Base-by-base conservation (phyloP, 2,888 invertebrate species). In the Ornithoptera priamus region DNA sequence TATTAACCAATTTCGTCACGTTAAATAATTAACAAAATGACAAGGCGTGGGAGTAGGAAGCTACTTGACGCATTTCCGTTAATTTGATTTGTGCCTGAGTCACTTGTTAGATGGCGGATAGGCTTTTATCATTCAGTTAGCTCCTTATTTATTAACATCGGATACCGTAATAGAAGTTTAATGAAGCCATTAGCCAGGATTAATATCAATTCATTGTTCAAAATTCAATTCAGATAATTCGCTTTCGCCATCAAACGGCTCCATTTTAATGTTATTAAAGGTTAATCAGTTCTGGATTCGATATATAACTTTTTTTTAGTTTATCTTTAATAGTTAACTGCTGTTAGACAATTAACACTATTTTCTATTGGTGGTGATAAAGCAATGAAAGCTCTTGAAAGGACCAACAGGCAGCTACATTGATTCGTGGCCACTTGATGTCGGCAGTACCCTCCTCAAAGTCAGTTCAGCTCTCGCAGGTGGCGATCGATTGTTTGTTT, bases 361-460 rank as follows among this genome's bases (percentile, higher is more conserved):
- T 24, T 58, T 24, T 24, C 24, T 22, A 22, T 24, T 24, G 7
- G 22, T 3, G 5, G 59, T 59, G 60, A 18, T 36, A 36, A 60
- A 60, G 60, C 18, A 60, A 36, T 58, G 57, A 58, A 58, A 39
- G 18, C 61, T 39, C n/a, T 61, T 39, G 61, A 39, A 61, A 20
- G 62, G 60, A 22, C 24, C 17, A 58, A 58, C 4, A 46, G 60
- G 36, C 42, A 22, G 64, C 20, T 42, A 53, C 59, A 57, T 63
- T 67, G 67, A 67, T 72, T 63, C 56, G 50, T 66, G 69, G 59
- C 56, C 70, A 59, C 66, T 70, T 39, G 24, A 68, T 62, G 71
- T 73, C 72, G 68, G 59, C 72, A 67, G 64, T 69, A 72, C 69
- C 65, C 69, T 69, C 42, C 62, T 69, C 65, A 69, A 69, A 61